These are phyloP conservation scores for Notodromas monacha DNA, from an alignment of 2,888 invertebrate genomes.

Conservation along the genomic window DNA sequence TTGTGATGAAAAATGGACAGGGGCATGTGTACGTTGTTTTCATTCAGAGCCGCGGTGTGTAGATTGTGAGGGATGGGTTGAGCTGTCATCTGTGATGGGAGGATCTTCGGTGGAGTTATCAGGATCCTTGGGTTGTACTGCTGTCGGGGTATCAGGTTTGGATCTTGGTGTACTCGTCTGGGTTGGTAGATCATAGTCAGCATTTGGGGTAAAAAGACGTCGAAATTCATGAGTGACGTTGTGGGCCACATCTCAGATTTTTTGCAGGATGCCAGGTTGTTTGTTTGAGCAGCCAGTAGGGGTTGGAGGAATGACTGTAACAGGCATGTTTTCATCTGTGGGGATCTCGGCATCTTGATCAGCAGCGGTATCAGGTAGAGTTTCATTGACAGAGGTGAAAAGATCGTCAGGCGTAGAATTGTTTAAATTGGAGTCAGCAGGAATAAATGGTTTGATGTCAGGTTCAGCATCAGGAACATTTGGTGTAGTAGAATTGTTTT, in stretches of 20 bases:
- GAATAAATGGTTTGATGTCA: slow-evolving; percentile 4
- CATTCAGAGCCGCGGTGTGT: slow-evolving; percentile 4
- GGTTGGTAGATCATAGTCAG: slow-evolving; percentile 4
- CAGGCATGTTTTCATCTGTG: slow-evolving; percentile 1
- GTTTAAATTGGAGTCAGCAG: slow-evolving; percentile 2
- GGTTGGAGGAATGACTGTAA: slow-evolving; percentile 4
- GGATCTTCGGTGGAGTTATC: slow-evolving; percentile 4
- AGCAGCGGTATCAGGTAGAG: slow-evolving; percentile 4
- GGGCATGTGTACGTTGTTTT: slow-evolving; percentile 1
- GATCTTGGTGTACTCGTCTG: slow-evolving; percentile 2
- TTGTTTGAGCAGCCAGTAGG: slow-evolving; percentile 4
- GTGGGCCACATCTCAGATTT: slow-evolving; percentile 4
- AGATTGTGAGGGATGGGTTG: slow-evolving; percentile 4
- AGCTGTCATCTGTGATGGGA: slow-evolving; percentile 4
- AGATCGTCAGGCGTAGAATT: slow-evolving; percentile 4
- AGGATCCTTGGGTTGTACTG: slow-evolving; percentile 4
- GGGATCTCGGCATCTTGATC: slow-evolving; percentile 2
- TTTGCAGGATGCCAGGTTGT: slow-evolving; percentile 2
- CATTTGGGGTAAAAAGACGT: slow-evolving; percentile 2
- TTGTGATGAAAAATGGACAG: slow-evolving; percentile 4
- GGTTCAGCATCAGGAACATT: slow-evolving; percentile 4
- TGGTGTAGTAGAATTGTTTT: slow-evolving; percentile 4
- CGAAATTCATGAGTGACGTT: slow-evolving; percentile 2
- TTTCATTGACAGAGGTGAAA: slow-evolving; percentile 2
- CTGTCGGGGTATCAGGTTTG: slow-evolving; percentile 2